Evolutionary conservation across 2,888 invertebrate genomes (phyloP), one percentile per base, ranked within the genome.

Genomic region (Neoscelio sp.): DNA sequence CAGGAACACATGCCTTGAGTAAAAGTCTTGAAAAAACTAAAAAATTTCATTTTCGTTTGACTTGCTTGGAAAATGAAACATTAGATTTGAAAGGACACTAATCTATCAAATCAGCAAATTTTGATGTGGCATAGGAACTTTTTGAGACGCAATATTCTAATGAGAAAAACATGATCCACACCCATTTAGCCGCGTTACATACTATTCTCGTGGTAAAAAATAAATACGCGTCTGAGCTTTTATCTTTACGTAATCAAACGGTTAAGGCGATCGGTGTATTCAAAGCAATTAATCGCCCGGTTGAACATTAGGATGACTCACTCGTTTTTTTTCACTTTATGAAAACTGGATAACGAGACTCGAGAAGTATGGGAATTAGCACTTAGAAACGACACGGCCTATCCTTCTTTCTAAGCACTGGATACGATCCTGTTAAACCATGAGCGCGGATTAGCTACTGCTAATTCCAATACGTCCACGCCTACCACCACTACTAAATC

Each of bases 31-130:
- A 62, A 8, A 46, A 30, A 30, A 18, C 46, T 23, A 30, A 35
- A 12, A 28, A 18, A 7, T 62, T 62, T 20, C 62, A 62, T 44
- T 62, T 46, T 33, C n/a, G 44, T 0, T n/a, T 46, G 18, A 26
- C 60, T 1, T 30, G 60, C 12, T 8, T 44, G 0, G 42, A 44
- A 10, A 15, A 23, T 1, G 60, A 60, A 1, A 28, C 44, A 1
- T 6, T 38, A 2, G 54, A 35, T 3, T 38, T 54, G 12, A 38
- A 38, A 7, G 20, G 13, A 20, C 42, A 60, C 28, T 44, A 42
- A 17, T 3, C n/a, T 2, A 30, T 44, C 2, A 60, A 1, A 0
- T 5, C 2, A 0, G 30, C 0, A n/a, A 60, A 60, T 44, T 60
- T 60, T 12, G 17, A 13, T 2, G 20, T 60, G 6, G 44, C 60